Conservation (phyloP, 2,888 invertebrate genomes). For the Drosophila gaucha region DNA sequence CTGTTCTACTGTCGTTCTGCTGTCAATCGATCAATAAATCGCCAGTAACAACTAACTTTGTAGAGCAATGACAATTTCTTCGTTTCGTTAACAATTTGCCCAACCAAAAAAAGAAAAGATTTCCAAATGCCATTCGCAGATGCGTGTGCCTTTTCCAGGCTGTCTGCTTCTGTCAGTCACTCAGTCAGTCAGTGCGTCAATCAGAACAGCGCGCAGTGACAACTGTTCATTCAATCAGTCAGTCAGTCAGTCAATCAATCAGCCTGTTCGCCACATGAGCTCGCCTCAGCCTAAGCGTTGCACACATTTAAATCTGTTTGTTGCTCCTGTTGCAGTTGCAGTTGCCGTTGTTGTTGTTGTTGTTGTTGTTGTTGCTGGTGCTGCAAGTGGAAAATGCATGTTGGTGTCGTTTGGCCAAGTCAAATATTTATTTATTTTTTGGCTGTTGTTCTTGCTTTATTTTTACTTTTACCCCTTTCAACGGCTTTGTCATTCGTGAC, state of each 20-base stretch:
- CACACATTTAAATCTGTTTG: constrained; percentile 43
- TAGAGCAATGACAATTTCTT: constrained; percentile 38
- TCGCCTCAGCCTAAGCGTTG: constrained; percentile 38
- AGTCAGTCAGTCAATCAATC: constrained; percentile 31
- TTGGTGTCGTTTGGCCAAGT: constrained; percentile 28
- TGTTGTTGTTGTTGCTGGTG: too few relatives aligned
- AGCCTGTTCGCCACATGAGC: constrained; percentile 17
- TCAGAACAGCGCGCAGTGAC: not conserved
- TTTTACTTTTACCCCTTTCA: constrained; percentile 16
- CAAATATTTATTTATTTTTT: constrained; percentile 65
- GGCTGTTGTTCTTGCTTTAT: constrained; percentile 13
- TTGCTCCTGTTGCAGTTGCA: constrained; percentile 29
- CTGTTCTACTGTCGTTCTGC: constrained; percentile 2
- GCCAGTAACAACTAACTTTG: constrained; percentile 52
- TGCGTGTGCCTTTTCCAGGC: constrained; percentile 18
- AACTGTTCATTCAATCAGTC: constrained; percentile 7
- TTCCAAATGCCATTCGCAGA: constrained; percentile 27
- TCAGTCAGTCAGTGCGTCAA: constrained; percentile 27
- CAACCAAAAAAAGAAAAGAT: constrained; percentile 9
- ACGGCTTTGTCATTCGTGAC: constrained; percentile 32
- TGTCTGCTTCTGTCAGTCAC: constrained; percentile 45
- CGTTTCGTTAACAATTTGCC: constrained; percentile 28
- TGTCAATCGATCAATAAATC: constrained; percentile 36
- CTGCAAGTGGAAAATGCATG: too few relatives aligned
- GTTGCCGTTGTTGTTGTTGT: too few relatives aligned